Base-by-base conservation (phyloP, 1,140 invertebrate species). In the Drosophila tropicalis region DNA sequence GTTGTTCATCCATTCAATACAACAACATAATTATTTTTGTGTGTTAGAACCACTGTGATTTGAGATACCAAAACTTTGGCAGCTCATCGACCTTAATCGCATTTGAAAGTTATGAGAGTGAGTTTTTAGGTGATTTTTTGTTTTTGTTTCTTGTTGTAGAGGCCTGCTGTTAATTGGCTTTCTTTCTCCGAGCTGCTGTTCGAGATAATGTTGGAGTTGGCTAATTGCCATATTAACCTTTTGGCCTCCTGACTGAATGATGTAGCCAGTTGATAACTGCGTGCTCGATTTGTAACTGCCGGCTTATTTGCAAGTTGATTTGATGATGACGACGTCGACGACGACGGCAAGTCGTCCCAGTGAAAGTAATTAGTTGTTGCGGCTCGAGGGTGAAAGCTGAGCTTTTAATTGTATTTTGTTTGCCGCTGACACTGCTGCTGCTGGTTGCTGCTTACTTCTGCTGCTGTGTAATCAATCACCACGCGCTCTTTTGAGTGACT, bases 221-320 rank as follows among this genome's bases (percentile, higher is more conserved):
- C 83, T 87, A 87, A 87, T 87, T 87, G 83, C 84, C 83, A 72
- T 87, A 86, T 87, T 86, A 87, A 86, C 83, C 83, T 86, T 73
- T 87, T 62, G 76, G 72, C 84, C 79, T 72, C 68, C 36, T 39
- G 69, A 62, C 62, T 39, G 36, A 55, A 66, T 56, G 58, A 47
- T 25, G 57, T 40, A 55, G 67, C 60, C 44, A 51, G 19, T 55
- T 62, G 51, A 62, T 69, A 44, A 55, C 74, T 84, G 73, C 69
- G 76, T 73, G 81, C 76, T 70, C 81, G 80, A 79, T 57, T 83
- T 81, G 81, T 84, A 71, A 79, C 67, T 79, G 72, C 58, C 55
- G 54, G 67, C 72, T 69, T 81, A 78, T 86, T 81, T 81, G 81
- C 81, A 74, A 84, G 62, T 76, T 81, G 77, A 65, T 77, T 78